Evolutionary conservation across 2,888 invertebrate species (phyloP).

Genomic region (Spodoptera exigua): DNA sequence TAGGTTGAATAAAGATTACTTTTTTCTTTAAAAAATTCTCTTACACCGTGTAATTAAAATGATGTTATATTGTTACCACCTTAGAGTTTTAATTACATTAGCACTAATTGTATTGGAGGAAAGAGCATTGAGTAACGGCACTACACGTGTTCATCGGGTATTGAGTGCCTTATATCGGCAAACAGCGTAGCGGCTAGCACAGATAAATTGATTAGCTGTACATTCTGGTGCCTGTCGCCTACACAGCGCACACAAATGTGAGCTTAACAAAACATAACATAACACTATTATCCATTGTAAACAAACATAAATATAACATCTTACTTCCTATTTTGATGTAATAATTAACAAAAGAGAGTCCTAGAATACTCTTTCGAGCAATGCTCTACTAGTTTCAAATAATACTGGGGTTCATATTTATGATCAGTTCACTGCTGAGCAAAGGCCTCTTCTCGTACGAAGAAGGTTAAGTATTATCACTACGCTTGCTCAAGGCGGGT

Average conservation of each 20-base stretch:
- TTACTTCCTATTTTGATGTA: too few relatives aligned
- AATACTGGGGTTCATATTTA: too few relatives aligned
- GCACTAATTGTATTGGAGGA: slow-evolving; percentile 13
- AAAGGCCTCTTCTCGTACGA: too few relatives aligned
- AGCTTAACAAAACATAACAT: background rate
- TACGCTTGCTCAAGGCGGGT: too few relatives aligned
- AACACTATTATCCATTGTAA: background rate
- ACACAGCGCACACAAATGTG: background rate
- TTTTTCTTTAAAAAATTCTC: too few relatives aligned
- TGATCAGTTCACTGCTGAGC: too few relatives aligned
- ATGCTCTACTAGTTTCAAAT: too few relatives aligned
- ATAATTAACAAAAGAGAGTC: too few relatives aligned
- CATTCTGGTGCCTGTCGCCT: background rate
- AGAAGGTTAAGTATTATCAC: too few relatives aligned
- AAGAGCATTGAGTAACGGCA: background rate
- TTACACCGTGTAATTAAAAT: slow-evolving; percentile 4
- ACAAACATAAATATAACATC: background rate
- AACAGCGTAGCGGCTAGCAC: slow-evolving; percentile 1
- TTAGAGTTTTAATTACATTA: slow-evolving; percentile 15
- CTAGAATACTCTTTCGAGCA: too few relatives aligned
- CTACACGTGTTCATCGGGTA: slow-evolving; percentile 2
- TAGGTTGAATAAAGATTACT: too few relatives aligned
- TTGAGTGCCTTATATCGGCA: slow-evolving; percentile 4
- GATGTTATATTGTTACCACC: background rate
- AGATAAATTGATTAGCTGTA: background rate